Percentiles rank a stretch among this genome's conserved stretches.
These are phyloP conservation scores for Sebastes steindachneri DNA, from an alignment of 2,797 vertebrate species.

Conservation along the genomic window DNA sequence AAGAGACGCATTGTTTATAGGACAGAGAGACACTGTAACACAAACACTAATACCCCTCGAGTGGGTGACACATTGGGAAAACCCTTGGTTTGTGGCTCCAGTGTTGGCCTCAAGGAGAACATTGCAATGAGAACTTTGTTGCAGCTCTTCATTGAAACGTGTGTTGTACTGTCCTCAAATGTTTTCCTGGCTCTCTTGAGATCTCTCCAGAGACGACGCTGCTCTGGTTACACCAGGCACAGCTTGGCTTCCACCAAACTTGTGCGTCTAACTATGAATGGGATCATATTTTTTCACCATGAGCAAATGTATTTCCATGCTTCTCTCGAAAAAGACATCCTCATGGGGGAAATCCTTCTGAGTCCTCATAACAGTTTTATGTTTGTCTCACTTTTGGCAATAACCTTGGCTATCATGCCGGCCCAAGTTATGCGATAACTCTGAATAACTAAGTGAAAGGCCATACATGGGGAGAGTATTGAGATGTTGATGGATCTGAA, in stretches of 20 bases:
- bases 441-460: constrained; percentile 39
- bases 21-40: constrained; percentile 77
- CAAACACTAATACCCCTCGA: constrained; percentile 76
- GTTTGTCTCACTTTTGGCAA: constrained; percentile 50
- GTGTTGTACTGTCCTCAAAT: constrained; percentile 14
- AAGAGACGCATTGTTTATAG: constrained; percentile 79
- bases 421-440: constrained; percentile 10
- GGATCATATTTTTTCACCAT: constrained; percentile 61
- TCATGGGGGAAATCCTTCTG: constrained; percentile 39
- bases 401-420: constrained; percentile 26
- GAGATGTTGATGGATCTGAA: constrained; percentile 54
- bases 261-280: constrained; percentile 37
- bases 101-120: constrained; percentile 44
- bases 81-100: constrained; percentile 67
- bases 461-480: constrained; percentile 30
- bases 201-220: constrained; percentile 33
- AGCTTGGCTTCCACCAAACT: constrained; percentile 42
- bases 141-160: constrained; percentile 22
- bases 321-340: constrained; percentile 31
- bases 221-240: constrained; percentile 49
- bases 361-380: constrained; percentile 26
- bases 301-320: constrained; percentile 54
- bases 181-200: constrained; percentile 31
- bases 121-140: constrained; percentile 32
- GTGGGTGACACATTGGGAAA: constrained; percentile 76